Evolutionary conservation across 2,888 invertebrate genomes (phyloP).

Genomic region (Leistus spinibarbis): DNA sequence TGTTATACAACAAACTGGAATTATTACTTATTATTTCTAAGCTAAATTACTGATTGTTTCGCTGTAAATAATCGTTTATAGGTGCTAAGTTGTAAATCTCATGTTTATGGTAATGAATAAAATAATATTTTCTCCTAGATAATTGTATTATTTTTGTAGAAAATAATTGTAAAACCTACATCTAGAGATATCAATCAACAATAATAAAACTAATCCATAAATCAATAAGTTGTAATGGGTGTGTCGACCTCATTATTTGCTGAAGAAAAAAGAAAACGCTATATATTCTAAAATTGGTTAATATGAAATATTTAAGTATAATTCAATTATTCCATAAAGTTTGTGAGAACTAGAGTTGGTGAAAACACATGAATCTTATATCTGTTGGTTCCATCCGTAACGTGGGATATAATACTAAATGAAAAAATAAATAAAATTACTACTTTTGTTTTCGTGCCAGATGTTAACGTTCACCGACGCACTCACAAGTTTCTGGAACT

Average conservation of each 20-base stretch:
- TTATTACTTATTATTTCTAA: no score
- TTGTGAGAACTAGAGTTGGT: constrained; percentile 18
- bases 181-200: background rate
- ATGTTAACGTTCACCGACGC: constrained; percentile 16
- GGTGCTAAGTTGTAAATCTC: no score
- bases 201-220: background rate
- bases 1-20: no score
- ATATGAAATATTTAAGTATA: constrained; percentile 1
- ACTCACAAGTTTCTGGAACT: constrained; percentile 9
- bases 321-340: background rate
- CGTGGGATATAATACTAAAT: constrained; percentile 10
- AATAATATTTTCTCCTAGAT: background rate
- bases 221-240: background rate
- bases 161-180: background rate
- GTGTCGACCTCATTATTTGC: background rate
- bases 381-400: constrained; percentile 16
- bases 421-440: constrained; percentile 6
- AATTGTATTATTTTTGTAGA: background rate
- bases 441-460: constrained; percentile 12
- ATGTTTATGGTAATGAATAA: no score
- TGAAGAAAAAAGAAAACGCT: background rate
- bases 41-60: no score
- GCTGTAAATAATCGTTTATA: no score
- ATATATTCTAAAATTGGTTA: background rate
- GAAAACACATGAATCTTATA: constrained; percentile 20